Evolutionary conservation across 2,888 invertebrate species (phyloP).

Genomic region (Agrochola lota): DNA sequence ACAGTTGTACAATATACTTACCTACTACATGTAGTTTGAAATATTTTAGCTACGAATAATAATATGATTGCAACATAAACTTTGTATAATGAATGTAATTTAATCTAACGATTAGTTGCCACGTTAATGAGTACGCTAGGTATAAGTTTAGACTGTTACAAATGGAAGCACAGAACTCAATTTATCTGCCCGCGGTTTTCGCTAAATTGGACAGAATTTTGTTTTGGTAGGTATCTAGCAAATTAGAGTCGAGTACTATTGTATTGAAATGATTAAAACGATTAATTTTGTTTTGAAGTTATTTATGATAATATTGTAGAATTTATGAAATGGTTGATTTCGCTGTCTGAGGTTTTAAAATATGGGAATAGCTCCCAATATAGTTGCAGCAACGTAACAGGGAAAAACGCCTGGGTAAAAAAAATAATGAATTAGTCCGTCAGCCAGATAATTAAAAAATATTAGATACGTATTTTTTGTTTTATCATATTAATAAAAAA

Average conservation of each 20-base stretch:
- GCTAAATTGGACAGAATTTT: constrained; percentile 44
- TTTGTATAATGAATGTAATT: constrained; percentile 34
- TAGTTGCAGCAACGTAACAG: background rate
- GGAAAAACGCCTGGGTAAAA: no score
- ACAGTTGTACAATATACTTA: background rate
- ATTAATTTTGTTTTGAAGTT: constrained; percentile 8
- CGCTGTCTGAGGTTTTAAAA: background rate
- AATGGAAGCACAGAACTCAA: constrained; percentile 48
- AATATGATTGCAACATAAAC: background rate
- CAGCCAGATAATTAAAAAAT: no score
- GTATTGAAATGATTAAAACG: constrained; percentile 29
- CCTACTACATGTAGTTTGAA: background rate
- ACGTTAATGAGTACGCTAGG: constrained; percentile 20
- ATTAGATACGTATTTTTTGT: no score
- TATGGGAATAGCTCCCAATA: background rate
- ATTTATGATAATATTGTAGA: background rate
- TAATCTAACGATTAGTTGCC: constrained; percentile 19
- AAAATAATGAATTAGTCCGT: no score
- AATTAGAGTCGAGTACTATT: constrained; percentile 2
- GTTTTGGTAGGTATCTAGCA: constrained; percentile 17
- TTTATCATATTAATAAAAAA: no score
- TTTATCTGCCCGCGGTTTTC: constrained; percentile 43
- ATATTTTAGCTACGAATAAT: background rate
- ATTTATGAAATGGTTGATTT: no score
- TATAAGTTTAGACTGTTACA: constrained; percentile 40